Evolutionary conservation across 2,113 vertebrate species (phyloP).

Genomic region (Psittacara wagleri): DNA sequence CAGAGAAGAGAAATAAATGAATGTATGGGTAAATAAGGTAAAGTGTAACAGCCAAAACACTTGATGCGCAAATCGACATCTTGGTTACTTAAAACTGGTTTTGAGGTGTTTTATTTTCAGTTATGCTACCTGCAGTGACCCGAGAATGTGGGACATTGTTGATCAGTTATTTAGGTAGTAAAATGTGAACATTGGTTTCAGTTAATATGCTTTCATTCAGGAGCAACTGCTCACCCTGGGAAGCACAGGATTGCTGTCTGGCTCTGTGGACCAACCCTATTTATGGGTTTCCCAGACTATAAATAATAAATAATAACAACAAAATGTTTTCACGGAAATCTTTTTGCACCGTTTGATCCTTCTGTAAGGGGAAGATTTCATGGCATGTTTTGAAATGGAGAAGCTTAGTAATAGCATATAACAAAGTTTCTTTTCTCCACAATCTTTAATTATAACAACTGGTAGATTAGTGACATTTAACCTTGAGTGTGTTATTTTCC

Average conservation of each 20-base stretch:
- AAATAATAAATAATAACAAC: not conserved
- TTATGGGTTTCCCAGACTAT: not conserved
- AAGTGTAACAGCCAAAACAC: not conserved
- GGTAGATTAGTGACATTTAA: conserved; percentile 1
- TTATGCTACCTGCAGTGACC: not conserved
- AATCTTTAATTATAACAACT: not conserved
- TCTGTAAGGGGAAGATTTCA: not conserved
- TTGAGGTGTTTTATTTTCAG: not conserved
- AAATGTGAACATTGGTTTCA: not conserved
- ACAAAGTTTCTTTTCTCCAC: not conserved
- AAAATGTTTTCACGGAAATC: not conserved
- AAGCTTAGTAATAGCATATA: not conserved
- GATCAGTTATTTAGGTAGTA: not conserved
- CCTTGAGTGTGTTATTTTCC: conserved; percentile 26
- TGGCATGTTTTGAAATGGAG: not conserved
- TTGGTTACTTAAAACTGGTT: not conserved
- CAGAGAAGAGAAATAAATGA: not conserved
- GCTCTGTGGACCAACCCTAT: not conserved
- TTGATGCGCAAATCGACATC: not conserved
- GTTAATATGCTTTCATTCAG: not conserved
- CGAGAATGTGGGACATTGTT: not conserved
- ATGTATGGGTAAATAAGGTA: not conserved
- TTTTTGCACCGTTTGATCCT: not conserved
- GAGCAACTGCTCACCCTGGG: not conserved
- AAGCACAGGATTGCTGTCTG: not conserved